Conservation (phyloP, 2,113 vertebrate genomes). For the Callocephalon fimbriatum region DNA sequence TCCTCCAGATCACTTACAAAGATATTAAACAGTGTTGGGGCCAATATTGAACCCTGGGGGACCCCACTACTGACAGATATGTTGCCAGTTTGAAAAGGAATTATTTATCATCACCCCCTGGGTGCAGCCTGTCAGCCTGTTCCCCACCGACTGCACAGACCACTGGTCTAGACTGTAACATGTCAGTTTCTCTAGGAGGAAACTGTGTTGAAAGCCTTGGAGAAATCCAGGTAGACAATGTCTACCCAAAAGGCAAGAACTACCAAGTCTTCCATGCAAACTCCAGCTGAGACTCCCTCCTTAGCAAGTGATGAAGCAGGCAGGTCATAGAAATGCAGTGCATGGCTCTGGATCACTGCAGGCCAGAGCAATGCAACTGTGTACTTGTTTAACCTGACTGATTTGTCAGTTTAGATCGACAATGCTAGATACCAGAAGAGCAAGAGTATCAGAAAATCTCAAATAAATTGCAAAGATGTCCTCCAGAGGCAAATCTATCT, state of each 20-base stretch:
- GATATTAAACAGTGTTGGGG: background rate
- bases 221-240: background rate
- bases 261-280: background rate
- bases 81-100: background rate
- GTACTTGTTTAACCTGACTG: background rate
- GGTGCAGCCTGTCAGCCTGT: background rate
- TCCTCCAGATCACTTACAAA: background rate
- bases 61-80: background rate
- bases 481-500: slow-evolving; percentile 38
- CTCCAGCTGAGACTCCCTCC: background rate
- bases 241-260: background rate
- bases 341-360: background rate
- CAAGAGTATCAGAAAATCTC: slow-evolving; percentile 41
- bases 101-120: background rate
- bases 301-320: background rate
- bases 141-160: background rate
- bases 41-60: background rate
- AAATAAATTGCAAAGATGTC: slow-evolving; percentile 40
- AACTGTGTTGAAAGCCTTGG: background rate
- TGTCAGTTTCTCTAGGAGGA: background rate
- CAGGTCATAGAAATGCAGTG: background rate
- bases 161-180: fast-evolving
- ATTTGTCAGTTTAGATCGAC: slow-evolving; percentile 33
- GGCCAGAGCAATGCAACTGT: background rate
- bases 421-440: background rate